These are phyloP conservation scores for Diacarnus erythraeanus DNA, from an alignment of 37 sponge, comb jelly and placozoan species.

Conservation along the genomic window DNA sequence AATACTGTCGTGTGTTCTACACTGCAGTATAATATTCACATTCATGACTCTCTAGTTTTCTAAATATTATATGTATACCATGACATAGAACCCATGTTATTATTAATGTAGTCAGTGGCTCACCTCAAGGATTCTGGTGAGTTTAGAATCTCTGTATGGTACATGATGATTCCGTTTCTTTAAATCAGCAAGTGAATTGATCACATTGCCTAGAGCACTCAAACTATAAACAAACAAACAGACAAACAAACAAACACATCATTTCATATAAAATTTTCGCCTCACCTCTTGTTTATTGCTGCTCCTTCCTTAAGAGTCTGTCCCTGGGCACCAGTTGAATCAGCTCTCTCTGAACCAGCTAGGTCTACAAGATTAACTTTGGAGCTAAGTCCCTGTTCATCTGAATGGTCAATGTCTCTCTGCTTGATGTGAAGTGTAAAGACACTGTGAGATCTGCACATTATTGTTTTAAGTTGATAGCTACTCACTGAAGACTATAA, in stretches of 20 bases:
- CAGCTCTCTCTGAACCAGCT: conserved; percentile 13
- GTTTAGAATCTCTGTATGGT: conserved; percentile 53
- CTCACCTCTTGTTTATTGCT: conserved; percentile 19
- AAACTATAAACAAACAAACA: no score
- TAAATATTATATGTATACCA: no score
- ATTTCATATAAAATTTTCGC: neutral
- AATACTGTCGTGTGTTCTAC: no score
- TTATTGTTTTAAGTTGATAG: no score
- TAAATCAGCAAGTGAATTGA: conserved; percentile 45
- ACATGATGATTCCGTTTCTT: conserved; percentile 20
- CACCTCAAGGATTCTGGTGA: conserved; percentile 38
- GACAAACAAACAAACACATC: no score
- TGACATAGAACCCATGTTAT: no score
- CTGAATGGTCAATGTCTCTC: neutral
- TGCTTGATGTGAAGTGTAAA: conserved; percentile 12
- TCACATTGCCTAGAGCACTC: conserved; percentile 39
- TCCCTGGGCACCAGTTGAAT: conserved; percentile 12
- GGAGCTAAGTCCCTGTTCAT: conserved; percentile 2
- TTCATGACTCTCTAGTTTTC: no score
- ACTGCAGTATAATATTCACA: no score
- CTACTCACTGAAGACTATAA: neutral
- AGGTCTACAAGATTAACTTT: conserved; percentile 15
- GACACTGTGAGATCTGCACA: conserved; percentile 17
- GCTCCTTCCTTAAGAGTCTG: conserved; percentile 22
- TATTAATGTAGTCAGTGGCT: no score